phyloP scores from a whole-genome alignment of 2,113 vertebrate species.

The Lophura nycthemera region DNA sequence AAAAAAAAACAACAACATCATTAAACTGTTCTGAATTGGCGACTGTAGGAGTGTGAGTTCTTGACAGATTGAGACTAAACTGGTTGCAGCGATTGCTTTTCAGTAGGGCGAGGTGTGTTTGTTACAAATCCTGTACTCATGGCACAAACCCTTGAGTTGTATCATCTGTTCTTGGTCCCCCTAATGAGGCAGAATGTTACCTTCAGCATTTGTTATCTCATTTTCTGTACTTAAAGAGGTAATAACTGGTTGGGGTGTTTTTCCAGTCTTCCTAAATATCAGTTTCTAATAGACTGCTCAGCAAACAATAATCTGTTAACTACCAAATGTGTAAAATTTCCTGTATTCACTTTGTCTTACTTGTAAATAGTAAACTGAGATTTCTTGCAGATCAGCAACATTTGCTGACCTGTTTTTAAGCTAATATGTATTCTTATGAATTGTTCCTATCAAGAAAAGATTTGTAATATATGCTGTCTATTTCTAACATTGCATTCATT shows the following conservation, averaged over 20 bases:
- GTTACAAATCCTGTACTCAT: background rate
- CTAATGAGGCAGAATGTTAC: conserved; percentile 71
- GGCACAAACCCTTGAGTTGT: conserved; percentile 38
- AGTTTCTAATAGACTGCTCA: conserved; percentile 81
- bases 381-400: conserved; percentile 82
- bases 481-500: conserved; percentile 85
- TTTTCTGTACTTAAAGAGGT: conserved; percentile 77
- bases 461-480: conserved; percentile 86
- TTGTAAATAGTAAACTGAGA: conserved; percentile 86
- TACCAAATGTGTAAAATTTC: conserved; percentile 87
- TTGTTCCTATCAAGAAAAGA: conserved; percentile 82
- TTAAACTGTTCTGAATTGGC: conserved; percentile 71
- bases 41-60: conserved; percentile 61
- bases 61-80: conserved; percentile 11
- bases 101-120: background rate
- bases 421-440: conserved; percentile 86
- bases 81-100: conserved; percentile 31
- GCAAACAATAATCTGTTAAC: conserved; percentile 80
- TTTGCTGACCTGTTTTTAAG: conserved; percentile 86
- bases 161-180: conserved; percentile 52
- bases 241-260: conserved; percentile 70
- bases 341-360: conserved; percentile 87
- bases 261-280: conserved; percentile 81
- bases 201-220: conserved; percentile 57
- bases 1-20: conserved; percentile 16